phyloP scores from a whole-genome alignment of 2,113 vertebrate genomes.

The Lasiurus cinereus region DNA sequence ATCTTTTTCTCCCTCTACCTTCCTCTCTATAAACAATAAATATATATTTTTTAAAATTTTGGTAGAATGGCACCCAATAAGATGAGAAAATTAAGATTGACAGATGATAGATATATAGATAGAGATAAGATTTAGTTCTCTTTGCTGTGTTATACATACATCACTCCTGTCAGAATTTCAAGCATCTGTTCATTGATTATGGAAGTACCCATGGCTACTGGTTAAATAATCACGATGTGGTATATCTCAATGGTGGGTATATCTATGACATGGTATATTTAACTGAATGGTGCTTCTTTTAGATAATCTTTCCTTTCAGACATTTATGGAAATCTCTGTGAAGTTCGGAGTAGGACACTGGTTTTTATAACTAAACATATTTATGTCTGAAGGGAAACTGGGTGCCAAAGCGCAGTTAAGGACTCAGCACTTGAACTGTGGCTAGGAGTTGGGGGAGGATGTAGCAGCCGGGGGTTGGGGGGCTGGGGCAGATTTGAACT shows the following conservation, averaged over 20 bases:
- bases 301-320: constrained; percentile 31
- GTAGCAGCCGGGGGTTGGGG: too few relatives aligned
- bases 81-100: background rate
- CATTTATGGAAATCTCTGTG: background rate
- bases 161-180: background rate
- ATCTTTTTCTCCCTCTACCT: too few relatives aligned
- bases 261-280: background rate
- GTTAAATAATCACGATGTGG: background rate
- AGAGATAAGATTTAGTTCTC: background rate
- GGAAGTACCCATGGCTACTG: background rate
- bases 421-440: background rate
- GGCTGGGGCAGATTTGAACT: background rate
- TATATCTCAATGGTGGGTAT: background rate
- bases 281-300: constrained; percentile 6
- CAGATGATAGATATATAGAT: too few relatives aligned
- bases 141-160: background rate
- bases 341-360: background rate
- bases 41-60: background rate
- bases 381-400: background rate
- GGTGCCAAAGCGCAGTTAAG: background rate
- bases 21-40: too few relatives aligned
- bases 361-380: background rate
- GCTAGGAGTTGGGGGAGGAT: background rate
- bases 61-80: background rate
- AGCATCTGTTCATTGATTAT: background rate